phyloP scores from a whole-genome alignment of 2,113 vertebrate species.

The Poicephalus gulielmi region DNA sequence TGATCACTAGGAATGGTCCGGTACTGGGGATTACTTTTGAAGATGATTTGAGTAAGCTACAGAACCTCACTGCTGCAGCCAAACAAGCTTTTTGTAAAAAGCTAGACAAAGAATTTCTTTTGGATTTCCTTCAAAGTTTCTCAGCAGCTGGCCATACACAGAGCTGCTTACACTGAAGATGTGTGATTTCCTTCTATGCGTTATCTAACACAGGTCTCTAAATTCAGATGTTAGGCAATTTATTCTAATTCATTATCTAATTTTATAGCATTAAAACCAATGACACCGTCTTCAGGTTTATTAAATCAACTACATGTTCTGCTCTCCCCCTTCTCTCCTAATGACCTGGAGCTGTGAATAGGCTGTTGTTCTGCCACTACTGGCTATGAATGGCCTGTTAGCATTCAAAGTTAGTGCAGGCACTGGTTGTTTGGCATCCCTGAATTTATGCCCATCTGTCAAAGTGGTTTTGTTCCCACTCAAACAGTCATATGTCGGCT shows the following conservation, averaged over 20 bases:
- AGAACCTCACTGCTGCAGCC: neutral
- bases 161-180: neutral
- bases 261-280: neutral
- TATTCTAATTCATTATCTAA: neutral
- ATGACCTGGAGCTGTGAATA: constrained; percentile 6
- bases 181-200: neutral
- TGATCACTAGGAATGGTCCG: neutral
- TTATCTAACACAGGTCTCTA: neutral
- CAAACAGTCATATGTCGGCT: neutral
- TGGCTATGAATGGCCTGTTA: neutral
- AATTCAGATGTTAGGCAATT: neutral
- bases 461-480: constrained; percentile 40
- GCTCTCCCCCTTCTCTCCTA: neutral
- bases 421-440: constrained; percentile 9
- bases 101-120: neutral
- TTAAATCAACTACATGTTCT: neutral
- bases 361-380: constrained; percentile 1
- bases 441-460: constrained; percentile 33
- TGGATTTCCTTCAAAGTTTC: neutral
- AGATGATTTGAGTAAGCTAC: neutral
- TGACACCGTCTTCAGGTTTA: neutral
- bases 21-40: neutral
- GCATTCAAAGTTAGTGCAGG: constrained; percentile 20
- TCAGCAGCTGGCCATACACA: neutral
- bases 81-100: neutral